These are phyloP conservation scores for Fissipunctia ypsillon DNA, from an alignment of 2,888 invertebrate species.

Conservation along the genomic window DNA sequence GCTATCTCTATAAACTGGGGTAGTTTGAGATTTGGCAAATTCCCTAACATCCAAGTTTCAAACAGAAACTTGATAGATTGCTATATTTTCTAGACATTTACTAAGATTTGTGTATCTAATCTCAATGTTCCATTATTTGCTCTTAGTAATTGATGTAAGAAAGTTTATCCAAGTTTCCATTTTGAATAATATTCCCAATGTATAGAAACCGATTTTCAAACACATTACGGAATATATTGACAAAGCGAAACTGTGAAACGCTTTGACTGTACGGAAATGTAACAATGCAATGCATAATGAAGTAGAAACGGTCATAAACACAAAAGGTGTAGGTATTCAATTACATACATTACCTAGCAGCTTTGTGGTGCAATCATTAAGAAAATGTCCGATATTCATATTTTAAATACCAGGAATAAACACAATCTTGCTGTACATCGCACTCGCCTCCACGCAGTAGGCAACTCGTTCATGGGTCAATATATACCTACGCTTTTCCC, in stretches of 20 bases:
- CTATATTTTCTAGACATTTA: conserved; percentile 61
- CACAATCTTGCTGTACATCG: too few species aligned
- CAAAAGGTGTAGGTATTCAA: background rate
- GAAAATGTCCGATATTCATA: too few species aligned
- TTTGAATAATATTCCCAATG: conserved; percentile 42
- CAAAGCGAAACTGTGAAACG: conserved; percentile 32
- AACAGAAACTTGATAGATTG: conserved; percentile 68
- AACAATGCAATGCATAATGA: conserved; percentile 19
- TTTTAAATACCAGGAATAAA: too few species aligned
- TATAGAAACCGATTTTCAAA: conserved; percentile 31
- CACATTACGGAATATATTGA: conserved; percentile 31
- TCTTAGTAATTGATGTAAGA: conserved; percentile 48
- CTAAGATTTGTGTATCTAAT: conserved; percentile 62
- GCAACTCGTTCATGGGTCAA: too few species aligned
- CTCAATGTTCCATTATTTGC: conserved; percentile 54
- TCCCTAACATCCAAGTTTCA: conserved; percentile 63
- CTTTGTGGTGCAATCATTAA: background rate
- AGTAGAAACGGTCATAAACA: conserved; percentile 4
- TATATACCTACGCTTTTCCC: too few species aligned
- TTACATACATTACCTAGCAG: background rate
- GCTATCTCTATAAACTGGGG: conserved; percentile 65
- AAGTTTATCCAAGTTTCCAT: conserved; percentile 45
- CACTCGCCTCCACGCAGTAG: too few species aligned
- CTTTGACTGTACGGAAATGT: conserved; percentile 11
- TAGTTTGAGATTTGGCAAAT: conserved; percentile 67